Evolutionary conservation across 1,140 invertebrate genomes (phyloP), one percentile per base, ranked within the genome.

Genomic region (Drosophila kurseongensis): DNA sequence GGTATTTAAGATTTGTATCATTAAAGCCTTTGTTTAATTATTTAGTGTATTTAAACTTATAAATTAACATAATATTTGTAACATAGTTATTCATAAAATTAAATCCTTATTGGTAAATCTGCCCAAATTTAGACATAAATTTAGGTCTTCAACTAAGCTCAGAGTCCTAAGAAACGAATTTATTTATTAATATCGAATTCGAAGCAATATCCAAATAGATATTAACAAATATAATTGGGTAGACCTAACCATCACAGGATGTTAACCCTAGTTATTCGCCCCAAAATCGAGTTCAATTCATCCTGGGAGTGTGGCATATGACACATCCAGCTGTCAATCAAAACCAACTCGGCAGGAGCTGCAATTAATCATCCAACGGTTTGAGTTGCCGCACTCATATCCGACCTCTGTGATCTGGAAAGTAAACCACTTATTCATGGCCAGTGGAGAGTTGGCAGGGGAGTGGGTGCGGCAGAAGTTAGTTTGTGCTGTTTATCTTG

Each of bases 391-490:
- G 23, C 65, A 63, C 65, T 68, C 65, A 68, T 68, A 72, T 71
- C 44, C 68, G 68, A 72, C 65, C 68, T 68, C 54, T 71, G 48
- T 16, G 68, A 71, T 72, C 65, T 56, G 67, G 27, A 71, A 72
- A 72, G 65, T 71, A 72, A 72, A 72, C 68, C 68, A 72, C 68
- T 72, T 72, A 72, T 72, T 72, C 66, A 72, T 72, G 68, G 66
- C 68, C 68, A 72, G 45, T 71, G 66, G 67, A 71, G 51, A 48
- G 51, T 36, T 27, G 29, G 29, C 13, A n/a, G 41, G 4, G 3
- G 58, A 14, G 23, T 4, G 10, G 9, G 54, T 14, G 35, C 23
- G 42, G 23, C 50, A 71, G 67, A 47, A 71, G 65, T 69, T 48
- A 71, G 67, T 71, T 71, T 71, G 65, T 66, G 67, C 67, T 71